A percentile compares a stretch with the other conserved stretches of the same genome.
Conservation (phyloP, 1,140 invertebrate species). For the Nixonia krombeini region DNA sequence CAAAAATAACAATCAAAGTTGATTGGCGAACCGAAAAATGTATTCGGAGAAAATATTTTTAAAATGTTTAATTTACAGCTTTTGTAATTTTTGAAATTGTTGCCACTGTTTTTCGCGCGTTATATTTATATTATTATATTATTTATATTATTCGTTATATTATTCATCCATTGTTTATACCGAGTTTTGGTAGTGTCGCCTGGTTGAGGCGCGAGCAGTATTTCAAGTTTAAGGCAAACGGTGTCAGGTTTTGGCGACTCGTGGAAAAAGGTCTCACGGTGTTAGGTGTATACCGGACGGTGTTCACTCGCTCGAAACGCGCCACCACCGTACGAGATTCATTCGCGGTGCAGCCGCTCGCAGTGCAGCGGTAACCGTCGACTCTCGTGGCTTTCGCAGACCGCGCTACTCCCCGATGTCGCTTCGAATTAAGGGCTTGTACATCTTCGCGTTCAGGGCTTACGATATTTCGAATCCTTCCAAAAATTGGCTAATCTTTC, state of each 20-base stretch:
- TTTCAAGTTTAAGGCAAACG: slow-evolving; percentile 58
- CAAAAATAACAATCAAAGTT: too few species aligned
- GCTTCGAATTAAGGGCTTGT: slow-evolving; percentile 18
- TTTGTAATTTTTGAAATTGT: too few species aligned
- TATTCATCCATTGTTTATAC: too few species aligned
- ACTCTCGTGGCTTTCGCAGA: slow-evolving; percentile 29
- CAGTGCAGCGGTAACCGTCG: slow-evolving; percentile 7
- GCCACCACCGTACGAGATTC: slow-evolving; percentile 48
- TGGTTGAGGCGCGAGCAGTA: slow-evolving; percentile 26
- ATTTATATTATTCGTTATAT: too few species aligned
- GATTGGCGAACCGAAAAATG: too few species aligned
- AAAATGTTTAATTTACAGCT: too few species aligned
- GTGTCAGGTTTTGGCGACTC: slow-evolving; percentile 56
- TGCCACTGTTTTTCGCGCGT: too few species aligned
- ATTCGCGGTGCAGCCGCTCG: slow-evolving; percentile 19
- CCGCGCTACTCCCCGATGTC: slow-evolving; percentile 8
- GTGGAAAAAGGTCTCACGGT: slow-evolving; percentile 60
- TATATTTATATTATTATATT: too few species aligned
- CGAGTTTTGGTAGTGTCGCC: slow-evolving; percentile 7
- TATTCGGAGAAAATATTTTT: too few species aligned
- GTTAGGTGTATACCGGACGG: slow-evolving; percentile 62
- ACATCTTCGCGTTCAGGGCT: too few species aligned
- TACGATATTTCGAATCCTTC: too few species aligned
- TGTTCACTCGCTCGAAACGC: slow-evolving; percentile 58
- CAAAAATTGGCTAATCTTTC: too few species aligned